Conservation (phyloP, 1,140 invertebrate species). For the Ylistrum balloti region DNA sequence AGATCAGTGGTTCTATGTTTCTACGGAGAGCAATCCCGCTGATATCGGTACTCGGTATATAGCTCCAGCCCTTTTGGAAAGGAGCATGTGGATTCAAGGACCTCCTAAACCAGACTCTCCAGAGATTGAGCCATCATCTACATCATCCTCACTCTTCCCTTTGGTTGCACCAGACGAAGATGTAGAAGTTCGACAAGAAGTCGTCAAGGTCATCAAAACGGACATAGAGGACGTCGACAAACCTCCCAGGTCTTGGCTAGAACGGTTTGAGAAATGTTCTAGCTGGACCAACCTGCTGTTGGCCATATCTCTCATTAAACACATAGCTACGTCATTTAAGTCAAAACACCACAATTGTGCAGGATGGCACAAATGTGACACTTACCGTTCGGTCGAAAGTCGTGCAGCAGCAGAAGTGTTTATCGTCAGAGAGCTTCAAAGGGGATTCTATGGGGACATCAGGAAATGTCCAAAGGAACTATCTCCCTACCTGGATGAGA, state of each 20-base stretch:
- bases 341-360: too few species aligned
- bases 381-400: background rate
- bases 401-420: background rate
- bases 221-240: too few species aligned
- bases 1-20: constrained; percentile 59
- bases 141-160: background rate
- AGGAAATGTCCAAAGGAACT: background rate
- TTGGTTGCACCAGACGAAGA: constrained; percentile 53
- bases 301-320: too few species aligned
- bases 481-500: constrained; percentile 44
- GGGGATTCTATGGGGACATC: background rate
- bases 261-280: too few species aligned
- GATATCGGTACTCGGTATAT: constrained; percentile 54
- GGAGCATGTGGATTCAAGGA: too few species aligned
- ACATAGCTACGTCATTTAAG: too few species aligned
- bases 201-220: background rate
- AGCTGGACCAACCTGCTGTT: too few species aligned
- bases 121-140: too few species aligned
- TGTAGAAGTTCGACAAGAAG: constrained; percentile 41
- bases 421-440: constrained; percentile 21
- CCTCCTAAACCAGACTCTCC: too few species aligned
- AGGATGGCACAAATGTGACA: too few species aligned
- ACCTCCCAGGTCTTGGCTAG: too few species aligned
- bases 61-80: too few species aligned
- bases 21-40: constrained; percentile 59